Conservation (phyloP, 2,113 vertebrate genomes). For the Silurus glanis region DNA sequence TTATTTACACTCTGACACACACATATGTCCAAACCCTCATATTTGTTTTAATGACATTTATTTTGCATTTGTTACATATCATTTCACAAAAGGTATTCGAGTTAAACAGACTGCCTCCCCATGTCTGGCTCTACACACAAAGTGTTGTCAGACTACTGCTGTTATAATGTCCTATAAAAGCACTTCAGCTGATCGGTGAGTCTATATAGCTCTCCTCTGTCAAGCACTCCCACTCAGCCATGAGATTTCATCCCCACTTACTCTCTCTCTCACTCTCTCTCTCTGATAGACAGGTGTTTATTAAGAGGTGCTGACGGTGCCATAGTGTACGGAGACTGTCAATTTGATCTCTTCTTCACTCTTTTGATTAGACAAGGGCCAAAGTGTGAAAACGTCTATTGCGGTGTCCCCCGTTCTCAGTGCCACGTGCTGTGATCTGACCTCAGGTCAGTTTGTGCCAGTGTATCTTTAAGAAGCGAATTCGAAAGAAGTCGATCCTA, state of each 20-base stretch:
- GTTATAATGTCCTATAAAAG: constrained; percentile 22
- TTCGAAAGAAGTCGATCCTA: background rate
- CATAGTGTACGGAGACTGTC: constrained; percentile 47
- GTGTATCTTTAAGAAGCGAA: background rate
- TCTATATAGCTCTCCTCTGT: constrained; percentile 3
- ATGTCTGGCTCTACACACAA: background rate
- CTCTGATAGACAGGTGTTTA: constrained; percentile 49
- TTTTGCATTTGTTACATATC: background rate
- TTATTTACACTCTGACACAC: background rate
- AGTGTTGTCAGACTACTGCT: background rate
- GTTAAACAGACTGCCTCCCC: background rate
- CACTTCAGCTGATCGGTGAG: constrained; percentile 17
- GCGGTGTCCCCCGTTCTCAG: constrained; percentile 51
- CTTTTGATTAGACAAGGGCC: constrained; percentile 52
- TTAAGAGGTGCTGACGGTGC: constrained; percentile 46
- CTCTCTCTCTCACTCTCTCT: constrained; percentile 2
- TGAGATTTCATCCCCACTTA: constrained; percentile 18
- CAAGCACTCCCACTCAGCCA: constrained; percentile 11
- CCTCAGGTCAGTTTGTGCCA: background rate
- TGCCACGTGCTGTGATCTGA: background rate
- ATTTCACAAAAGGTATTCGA: background rate
- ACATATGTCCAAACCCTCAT: background rate
- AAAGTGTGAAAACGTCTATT: constrained; percentile 60
- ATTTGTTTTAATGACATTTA: background rate
- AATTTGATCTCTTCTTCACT: constrained; percentile 66